Evolutionary conservation across 1,140 invertebrate genomes (phyloP), one percentile per base, ranked within the genome.

Genomic region (Hylaeus volcanicus): DNA sequence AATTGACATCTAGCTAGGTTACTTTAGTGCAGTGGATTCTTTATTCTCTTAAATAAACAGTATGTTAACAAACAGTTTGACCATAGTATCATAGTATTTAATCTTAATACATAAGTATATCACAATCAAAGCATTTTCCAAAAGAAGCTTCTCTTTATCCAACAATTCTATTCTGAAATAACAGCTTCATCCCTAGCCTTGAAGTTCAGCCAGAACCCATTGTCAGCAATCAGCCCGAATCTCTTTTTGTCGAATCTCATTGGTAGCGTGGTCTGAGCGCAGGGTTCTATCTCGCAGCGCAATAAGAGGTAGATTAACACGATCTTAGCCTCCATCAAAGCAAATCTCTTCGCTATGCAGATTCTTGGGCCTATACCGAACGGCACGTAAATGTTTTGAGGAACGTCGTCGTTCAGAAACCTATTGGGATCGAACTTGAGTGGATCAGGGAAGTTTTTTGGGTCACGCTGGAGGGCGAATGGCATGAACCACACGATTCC

Each of bases 331-430:
- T 89, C 85, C 56, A 92, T 63, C 1, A 92, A 43, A 5, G 90
- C 91, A n/a, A 91, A 91, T 8, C 86, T 69, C 45, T 91, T 90
- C 81, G 91, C 94, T 48, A 94, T 94, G 80, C 94, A 94, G 45
- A 87, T 89, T 53, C 94, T 89, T 0, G 93, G 93, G 1, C 94
- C 94, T 1, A 92, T 45, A 2, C 93, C 93, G 56, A 94, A 94
- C 0, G 84, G 73, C 0, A 85, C 26, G 1, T 73, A 73, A 14
- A 51, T 11, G 1, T 45, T 45, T 0, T 14, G 65, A 0, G 61
- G 5, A 1, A 68, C 43, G 3, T 58, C 6, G 0, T 4, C 26
- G 1, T 75, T 51, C 3, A 81, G 8, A 12, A 85, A 85, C 73
- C 84, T 58, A 1, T 76, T 61, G 1, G 84, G 84, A 55, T 74